A percentile compares a stretch with the other conserved stretches of the same genome.
phyloP scores from a whole-genome alignment of 2,797 vertebrate genomes.

The Characodon lateralis region DNA sequence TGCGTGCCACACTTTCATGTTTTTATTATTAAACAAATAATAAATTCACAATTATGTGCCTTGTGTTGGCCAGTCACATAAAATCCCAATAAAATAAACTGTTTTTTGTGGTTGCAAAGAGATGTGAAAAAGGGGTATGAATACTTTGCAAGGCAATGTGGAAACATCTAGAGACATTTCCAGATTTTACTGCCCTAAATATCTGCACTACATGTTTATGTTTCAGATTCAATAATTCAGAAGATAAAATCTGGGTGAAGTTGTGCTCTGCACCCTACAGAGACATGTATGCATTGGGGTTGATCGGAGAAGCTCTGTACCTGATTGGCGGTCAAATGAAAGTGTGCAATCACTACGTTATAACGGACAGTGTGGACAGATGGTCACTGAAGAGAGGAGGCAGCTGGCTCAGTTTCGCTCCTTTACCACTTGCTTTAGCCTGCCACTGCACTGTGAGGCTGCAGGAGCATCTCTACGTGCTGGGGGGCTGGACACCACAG shows the following conservation, averaged over 20 bases:
- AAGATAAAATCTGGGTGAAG: constrained; percentile 84
- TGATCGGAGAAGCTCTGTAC: constrained; percentile 77
- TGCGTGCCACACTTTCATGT: background rate
- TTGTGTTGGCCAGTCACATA: background rate
- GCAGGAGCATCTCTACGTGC: constrained; percentile 84
- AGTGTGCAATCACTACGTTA: constrained; percentile 82
- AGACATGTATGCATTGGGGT: constrained; percentile 87
- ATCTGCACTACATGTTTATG: constrained; percentile 18
- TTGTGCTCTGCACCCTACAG: constrained; percentile 83
- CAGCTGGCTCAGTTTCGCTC: constrained; percentile 84
- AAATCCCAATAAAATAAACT: background rate
- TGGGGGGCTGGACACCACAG: constrained; percentile 94
- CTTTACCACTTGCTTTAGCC: constrained; percentile 85
- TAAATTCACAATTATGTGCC: background rate
- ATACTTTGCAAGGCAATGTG: background rate
- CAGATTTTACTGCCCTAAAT: background rate
- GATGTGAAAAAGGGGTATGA: background rate
- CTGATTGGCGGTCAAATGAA: constrained; percentile 91
- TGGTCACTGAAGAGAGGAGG: constrained; percentile 85
- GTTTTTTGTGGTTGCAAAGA: background rate
- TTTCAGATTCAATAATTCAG: constrained; percentile 83
- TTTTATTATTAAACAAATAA: background rate
- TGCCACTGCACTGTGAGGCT: constrained; percentile 82
- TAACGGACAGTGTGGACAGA: constrained; percentile 86
- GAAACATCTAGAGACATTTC: background rate